Evolutionary conservation across 1,140 invertebrate genomes (phyloP).

Genomic region (Cydia fagiglandana): DNA sequence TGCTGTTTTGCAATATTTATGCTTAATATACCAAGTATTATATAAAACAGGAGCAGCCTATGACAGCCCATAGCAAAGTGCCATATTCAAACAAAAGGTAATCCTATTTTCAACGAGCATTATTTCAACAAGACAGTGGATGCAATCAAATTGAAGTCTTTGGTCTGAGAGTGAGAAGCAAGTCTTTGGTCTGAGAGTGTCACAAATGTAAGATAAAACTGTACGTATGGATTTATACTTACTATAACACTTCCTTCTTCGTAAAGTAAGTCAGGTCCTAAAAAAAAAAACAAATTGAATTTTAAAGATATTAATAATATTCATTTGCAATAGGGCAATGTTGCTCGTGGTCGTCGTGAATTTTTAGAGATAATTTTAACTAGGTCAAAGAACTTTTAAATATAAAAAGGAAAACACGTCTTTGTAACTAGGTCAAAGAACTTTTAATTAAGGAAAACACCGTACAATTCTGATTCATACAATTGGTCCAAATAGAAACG

Average conservation of each 20-base stretch:
- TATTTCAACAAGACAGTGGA: too few relatives aligned
- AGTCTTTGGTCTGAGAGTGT: too few relatives aligned
- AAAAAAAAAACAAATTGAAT: conserved; percentile 73
- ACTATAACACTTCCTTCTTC: conserved; percentile 94
- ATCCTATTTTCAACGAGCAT: too few relatives aligned
- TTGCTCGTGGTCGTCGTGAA: too few relatives aligned
- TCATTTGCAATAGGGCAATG: background rate
- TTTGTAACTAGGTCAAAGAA: background rate
- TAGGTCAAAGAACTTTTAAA: conserved; percentile 2
- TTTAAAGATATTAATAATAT: background rate
- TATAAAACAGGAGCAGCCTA: too few relatives aligned
- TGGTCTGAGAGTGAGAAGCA: too few relatives aligned
- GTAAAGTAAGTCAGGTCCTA: conserved; percentile 95
- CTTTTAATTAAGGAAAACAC: background rate
- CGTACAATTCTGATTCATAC: background rate
- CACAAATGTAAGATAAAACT: background rate
- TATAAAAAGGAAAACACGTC: background rate
- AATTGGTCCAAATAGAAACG: conserved; percentile 32
- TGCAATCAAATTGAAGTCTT: too few relatives aligned
- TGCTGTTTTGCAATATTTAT: too few relatives aligned
- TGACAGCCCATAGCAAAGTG: too few relatives aligned
- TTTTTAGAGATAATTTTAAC: background rate
- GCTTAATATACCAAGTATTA: too few relatives aligned
- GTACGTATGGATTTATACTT: conserved; percentile 77
- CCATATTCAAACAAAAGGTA: too few relatives aligned